A percentile compares a stretch with the other conserved stretches of the same genome.
phyloP scores from a whole-genome alignment of 1,140 invertebrate species.

The Neuroterus valhalla region DNA sequence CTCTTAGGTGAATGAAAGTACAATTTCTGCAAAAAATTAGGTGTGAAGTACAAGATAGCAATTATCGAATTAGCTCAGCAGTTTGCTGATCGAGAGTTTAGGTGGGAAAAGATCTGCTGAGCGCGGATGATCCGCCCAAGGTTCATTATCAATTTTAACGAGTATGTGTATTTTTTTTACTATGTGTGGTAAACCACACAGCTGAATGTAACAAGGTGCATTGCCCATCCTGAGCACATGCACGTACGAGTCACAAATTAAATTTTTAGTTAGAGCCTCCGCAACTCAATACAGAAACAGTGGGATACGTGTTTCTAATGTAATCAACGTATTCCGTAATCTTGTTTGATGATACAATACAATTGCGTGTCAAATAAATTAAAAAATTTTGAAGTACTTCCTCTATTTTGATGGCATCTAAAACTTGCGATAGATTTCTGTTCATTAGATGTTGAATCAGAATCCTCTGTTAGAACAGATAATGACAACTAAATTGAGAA shows the following conservation, averaged over 20 bases:
- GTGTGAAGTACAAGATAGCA: not conserved
- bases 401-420: too few species aligned
- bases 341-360: slow-evolving; percentile 18
- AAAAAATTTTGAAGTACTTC: not conserved
- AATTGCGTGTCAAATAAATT: slow-evolving; percentile 10
- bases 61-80: slow-evolving; percentile 9
- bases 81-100: slow-evolving; percentile 4
- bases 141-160: slow-evolving; percentile 56
- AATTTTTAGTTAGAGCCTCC: slow-evolving; percentile 42
- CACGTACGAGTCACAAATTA: slow-evolving; percentile 46
- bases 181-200: slow-evolving; percentile 53
- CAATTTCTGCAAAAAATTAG: not conserved
- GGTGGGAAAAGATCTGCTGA: slow-evolving; percentile 3
- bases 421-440: too few species aligned
- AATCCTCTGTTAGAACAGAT: too few species aligned
- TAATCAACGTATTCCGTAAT: slow-evolving; percentile 12
- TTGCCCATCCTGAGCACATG: slow-evolving; percentile 42
- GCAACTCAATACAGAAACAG: slow-evolving; percentile 7
- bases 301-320: not conserved
- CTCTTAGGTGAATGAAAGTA: not conserved
- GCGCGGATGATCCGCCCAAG: slow-evolving; percentile 46
- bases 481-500: too few species aligned
- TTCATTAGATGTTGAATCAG: too few species aligned
- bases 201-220: slow-evolving; percentile 48
- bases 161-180: slow-evolving; percentile 49